Evolutionary conservation across 2,113 vertebrate species (phyloP).

Genomic region (Hippocampus guttulatus): DNA sequence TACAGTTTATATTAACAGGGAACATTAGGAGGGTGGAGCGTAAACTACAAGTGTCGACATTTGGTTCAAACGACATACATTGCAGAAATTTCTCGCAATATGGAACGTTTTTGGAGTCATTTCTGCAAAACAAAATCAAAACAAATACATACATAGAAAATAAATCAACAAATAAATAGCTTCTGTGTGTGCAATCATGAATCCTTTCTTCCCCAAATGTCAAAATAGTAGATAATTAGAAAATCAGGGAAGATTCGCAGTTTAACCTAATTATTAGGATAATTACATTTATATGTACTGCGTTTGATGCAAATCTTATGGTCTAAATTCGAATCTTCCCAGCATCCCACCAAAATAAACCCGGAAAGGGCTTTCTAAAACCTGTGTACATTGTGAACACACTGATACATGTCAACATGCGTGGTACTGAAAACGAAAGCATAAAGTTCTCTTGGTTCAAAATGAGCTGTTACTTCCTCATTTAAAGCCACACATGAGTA

Average conservation of each 20-base stretch:
- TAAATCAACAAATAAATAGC: too few species aligned
- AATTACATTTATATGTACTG: neutral
- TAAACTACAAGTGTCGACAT: neutral
- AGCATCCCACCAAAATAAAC: neutral
- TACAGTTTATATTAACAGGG: conserved; percentile 37
- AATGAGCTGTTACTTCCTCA: conserved; percentile 1
- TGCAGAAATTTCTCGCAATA: neutral
- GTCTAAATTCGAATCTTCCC: neutral
- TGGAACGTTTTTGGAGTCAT: too few species aligned
- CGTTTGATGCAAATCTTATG: neutral
- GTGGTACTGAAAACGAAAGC: neutral
- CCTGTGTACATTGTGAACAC: neutral
- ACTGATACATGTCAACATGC: neutral
- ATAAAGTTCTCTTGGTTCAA: neutral
- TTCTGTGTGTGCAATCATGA: neutral
- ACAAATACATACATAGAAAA: too few species aligned
- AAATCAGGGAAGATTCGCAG: neutral
- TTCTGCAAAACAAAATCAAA: too few species aligned
- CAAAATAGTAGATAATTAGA: neutral
- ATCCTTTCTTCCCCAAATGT: neutral
- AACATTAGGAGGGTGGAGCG: conserved; percentile 3
- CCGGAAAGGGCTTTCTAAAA: neutral
- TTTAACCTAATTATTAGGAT: too few species aligned
- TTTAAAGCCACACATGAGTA: neutral
- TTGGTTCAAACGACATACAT: neutral